A percentile compares a stretch with the other conserved stretches of the same genome.
These are phyloP conservation scores for Ellobium chinense DNA, from an alignment of 2,888 invertebrate genomes.

Conservation along the genomic window DNA sequence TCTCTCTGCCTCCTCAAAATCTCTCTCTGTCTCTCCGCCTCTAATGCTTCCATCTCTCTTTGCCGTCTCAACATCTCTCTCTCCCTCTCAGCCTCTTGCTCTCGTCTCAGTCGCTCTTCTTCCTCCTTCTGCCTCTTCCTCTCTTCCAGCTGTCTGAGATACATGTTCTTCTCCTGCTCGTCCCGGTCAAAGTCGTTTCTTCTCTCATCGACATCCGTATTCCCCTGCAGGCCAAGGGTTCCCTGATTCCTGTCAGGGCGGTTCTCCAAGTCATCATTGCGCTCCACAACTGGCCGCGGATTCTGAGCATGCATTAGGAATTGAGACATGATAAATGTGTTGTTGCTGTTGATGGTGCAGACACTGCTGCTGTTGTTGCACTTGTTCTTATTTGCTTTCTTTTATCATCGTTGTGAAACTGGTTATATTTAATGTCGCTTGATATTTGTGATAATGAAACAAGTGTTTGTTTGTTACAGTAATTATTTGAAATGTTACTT, in stretches of 20 bases:
- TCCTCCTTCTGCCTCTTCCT: slow-evolving; percentile 40
- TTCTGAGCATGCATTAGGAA: background rate
- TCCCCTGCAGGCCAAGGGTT: slow-evolving; percentile 11
- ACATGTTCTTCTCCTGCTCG: slow-evolving; percentile 3
- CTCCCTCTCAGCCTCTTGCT: slow-evolving; percentile 2
- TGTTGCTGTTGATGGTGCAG: no score
- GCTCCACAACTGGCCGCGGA: background rate
- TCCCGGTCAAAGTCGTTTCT: background rate
- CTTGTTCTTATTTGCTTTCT: no score
- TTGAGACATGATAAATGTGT: no score
- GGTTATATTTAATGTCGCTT: no score
- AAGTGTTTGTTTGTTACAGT: no score
- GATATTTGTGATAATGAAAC: no score
- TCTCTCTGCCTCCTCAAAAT: background rate
- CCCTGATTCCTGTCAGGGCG: slow-evolving; percentile 8
- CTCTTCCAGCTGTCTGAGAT: slow-evolving; percentile 28
- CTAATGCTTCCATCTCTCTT: slow-evolving; percentile 1
- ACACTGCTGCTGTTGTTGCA: no score
- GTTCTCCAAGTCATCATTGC: background rate
- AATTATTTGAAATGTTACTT: no score
- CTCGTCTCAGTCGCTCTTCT: slow-evolving; percentile 11
- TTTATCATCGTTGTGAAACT: no score
- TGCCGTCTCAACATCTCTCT: background rate
- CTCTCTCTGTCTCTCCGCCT: background rate
- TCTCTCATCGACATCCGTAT: slow-evolving; percentile 27